A percentile compares a stretch with the other conserved stretches of the same genome.
phyloP scores from a whole-genome alignment of 2,888 invertebrate species.

The Volucella zonaria region DNA sequence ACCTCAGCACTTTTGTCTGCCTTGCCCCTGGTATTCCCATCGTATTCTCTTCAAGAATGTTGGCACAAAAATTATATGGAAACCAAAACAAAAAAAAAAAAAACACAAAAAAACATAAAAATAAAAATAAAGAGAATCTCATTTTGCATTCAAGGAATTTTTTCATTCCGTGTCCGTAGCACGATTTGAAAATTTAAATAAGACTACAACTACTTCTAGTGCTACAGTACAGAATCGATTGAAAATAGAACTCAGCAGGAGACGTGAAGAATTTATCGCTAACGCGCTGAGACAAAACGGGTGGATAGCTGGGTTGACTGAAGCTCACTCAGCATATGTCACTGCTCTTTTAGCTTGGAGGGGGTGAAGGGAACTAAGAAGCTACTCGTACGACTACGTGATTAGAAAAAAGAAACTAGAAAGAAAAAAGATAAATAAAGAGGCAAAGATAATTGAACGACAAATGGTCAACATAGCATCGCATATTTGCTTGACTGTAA shows the following conservation, averaged over 20 bases:
- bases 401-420: slow-evolving; percentile 38
- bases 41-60: slow-evolving; percentile 25
- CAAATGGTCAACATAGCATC: slow-evolving; percentile 68
- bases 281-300: slow-evolving; percentile 14
- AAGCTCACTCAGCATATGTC: slow-evolving; percentile 50
- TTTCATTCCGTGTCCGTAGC: slow-evolving; percentile 18
- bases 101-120: neutral
- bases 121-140: slow-evolving; percentile 13
- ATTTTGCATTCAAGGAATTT: slow-evolving; percentile 46
- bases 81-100: neutral
- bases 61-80: slow-evolving; percentile 31
- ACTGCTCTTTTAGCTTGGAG: neutral
- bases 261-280: slow-evolving; percentile 62
- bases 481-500: slow-evolving; percentile 70
- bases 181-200: slow-evolving; percentile 54
- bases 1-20: neutral
- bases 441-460: slow-evolving; percentile 64
- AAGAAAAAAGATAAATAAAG: slow-evolving; percentile 1
- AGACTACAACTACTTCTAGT: neutral
- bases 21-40: neutral
- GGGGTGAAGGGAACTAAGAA: neutral
- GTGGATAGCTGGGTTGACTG: neutral
- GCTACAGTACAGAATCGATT: slow-evolving; percentile 59
- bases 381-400: slow-evolving; percentile 48
- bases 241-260: slow-evolving; percentile 71